Evolutionary conservation across 2,113 vertebrate species (phyloP), one percentile per base, ranked within the genome.

Genomic region (Catharus bicknelli): DNA sequence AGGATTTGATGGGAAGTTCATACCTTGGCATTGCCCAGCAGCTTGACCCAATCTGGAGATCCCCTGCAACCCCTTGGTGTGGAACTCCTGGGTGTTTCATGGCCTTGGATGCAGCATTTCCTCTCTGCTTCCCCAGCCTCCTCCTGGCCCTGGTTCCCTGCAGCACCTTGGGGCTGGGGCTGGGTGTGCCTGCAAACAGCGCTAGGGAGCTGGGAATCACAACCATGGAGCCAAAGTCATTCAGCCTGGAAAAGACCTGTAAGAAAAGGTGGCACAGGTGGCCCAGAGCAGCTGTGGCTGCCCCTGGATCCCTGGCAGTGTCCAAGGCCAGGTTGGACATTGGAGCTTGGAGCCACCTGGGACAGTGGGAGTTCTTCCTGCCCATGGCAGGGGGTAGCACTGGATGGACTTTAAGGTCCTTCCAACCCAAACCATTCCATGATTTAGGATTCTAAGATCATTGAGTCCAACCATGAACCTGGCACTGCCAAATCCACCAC

Each of bases 41-140:
- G 42, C 5, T 1, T 20, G 69, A 40, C 54, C 40, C 0, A 0
- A 9, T 16, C 84, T 48, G 66, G 47, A 66, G 38, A 53, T 54
- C 47, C 6, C 34, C 64, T 21, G 10, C 38, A 62, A 2, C 3
- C 3, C 45, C 3, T 64, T 0, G 0, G 13, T 6, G 55, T 32
- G 23, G 7, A 16, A 2, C n/a, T 53, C 67, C 14, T 51, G 50
- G 62, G 10, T 51, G 48, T 18, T 32, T 20, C 47, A 2, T 9
- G 51, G 59, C 21, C 18, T 47, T 57, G 54, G 59, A 16, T 9
- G 27, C 23, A 61, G 30, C 8, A 7, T 30, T 32, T 75, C 50
- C n/a, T 3, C 26, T 40, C 20, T 15, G 34, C 48, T 63, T 34
- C 6, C 0, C 54, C 63, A 54, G 3, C 13, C 18, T 32, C 29